phyloP scores from a whole-genome alignment of 2,888 invertebrate species.

The Timema cristinae region DNA sequence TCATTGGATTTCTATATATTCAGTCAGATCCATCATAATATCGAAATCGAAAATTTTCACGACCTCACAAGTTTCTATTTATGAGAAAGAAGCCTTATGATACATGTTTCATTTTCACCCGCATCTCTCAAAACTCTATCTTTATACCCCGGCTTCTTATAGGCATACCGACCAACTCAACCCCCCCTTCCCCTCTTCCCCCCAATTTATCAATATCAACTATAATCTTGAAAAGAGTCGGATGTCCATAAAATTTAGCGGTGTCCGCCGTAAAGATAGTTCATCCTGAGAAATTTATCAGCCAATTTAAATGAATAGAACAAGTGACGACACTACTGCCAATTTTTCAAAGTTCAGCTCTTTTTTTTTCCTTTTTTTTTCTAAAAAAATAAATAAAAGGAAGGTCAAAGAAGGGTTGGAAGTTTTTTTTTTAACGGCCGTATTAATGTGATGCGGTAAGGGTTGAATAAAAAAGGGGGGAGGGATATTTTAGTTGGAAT shows the following conservation, averaged over 20 bases:
- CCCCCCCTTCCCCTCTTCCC: background rate
- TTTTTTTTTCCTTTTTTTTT: too few species aligned
- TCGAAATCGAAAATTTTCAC: too few species aligned
- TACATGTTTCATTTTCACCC: too few species aligned
- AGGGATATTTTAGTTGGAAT: background rate
- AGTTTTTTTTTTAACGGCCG: background rate
- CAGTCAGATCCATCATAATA: too few species aligned
- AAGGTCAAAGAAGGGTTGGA: too few species aligned
- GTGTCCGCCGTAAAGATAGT: conserved; percentile 23
- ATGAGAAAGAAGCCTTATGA: too few species aligned
- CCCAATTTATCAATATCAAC: conserved; percentile 30
- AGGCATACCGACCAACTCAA: background rate
- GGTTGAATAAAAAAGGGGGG: background rate
- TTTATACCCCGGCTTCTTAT: too few species aligned
- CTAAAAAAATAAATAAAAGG: too few species aligned
- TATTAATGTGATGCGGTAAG: background rate
- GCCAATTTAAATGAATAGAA: conserved; percentile 33
- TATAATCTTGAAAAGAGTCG: conserved; percentile 26
- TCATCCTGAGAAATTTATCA: conserved; percentile 30
- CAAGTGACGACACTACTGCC: conserved; percentile 31
- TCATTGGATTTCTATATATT: too few species aligned
- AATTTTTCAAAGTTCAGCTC: conserved; percentile 31
- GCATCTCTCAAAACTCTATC: too few species aligned
- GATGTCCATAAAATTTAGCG: conserved; percentile 28
- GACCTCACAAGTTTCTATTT: too few species aligned